phyloP scores from a whole-genome alignment of 2,888 invertebrate genomes.

The Eugnorisma glareosa region DNA sequence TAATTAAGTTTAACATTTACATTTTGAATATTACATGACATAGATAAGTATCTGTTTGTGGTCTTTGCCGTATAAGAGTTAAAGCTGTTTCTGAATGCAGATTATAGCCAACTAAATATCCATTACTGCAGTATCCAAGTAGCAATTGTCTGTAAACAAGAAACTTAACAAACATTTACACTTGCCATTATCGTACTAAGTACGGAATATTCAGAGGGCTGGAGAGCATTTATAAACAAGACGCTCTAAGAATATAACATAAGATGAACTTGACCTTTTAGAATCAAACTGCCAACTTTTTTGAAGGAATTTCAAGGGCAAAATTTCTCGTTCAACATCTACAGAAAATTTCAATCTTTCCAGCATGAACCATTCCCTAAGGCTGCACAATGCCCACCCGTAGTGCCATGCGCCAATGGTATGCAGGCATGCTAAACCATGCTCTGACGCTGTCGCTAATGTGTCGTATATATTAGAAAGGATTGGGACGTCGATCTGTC shows the following conservation, averaged over 20 bases:
- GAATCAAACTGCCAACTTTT: not conserved
- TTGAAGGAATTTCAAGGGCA: not conserved
- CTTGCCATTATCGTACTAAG: constrained; percentile 28
- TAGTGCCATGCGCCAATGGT: constrained; percentile 73
- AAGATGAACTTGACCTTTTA: not conserved
- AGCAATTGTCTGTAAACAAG: constrained; percentile 33
- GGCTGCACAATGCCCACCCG: constrained; percentile 67
- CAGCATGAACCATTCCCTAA: constrained; percentile 25
- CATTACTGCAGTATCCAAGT: constrained; percentile 19
- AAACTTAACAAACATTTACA: constrained; percentile 14
- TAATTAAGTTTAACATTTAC: constrained; percentile 1
- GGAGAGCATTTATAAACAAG: not conserved
- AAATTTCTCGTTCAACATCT: not conserved
- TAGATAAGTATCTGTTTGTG: constrained; percentile 11
- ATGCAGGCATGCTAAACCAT: constrained; percentile 67
- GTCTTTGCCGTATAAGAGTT: constrained; percentile 10
- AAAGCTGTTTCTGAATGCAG: constrained; percentile 25
- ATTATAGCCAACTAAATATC: constrained; percentile 18
- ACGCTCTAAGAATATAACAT: not conserved
- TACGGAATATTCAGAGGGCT: constrained; percentile 8
- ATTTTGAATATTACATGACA: constrained; percentile 33
- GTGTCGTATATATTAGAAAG: constrained; percentile 67
- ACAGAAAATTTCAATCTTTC: not conserved
- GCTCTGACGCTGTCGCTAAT: constrained; percentile 64
- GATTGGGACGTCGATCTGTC: constrained; percentile 61